phyloP scores from a whole-genome alignment of 2,888 invertebrate species.

The Temnothorax rugatulus region DNA sequence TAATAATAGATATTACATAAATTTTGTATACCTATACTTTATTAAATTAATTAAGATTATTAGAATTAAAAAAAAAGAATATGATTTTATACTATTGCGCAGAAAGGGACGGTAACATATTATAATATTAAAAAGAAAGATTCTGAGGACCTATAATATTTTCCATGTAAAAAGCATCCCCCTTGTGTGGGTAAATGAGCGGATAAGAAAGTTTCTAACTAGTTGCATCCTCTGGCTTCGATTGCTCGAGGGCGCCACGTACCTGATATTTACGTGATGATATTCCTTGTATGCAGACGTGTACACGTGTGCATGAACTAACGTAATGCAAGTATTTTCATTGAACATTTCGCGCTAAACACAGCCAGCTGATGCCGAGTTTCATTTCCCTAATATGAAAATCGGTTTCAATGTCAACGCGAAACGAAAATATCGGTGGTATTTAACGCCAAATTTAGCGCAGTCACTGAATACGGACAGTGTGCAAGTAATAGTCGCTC shows the following conservation, averaged over 20 bases:
- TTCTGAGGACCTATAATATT: neutral
- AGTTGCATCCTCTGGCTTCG: conserved; percentile 61
- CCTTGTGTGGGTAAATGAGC: neutral
- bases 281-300: neutral
- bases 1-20: too few species aligned
- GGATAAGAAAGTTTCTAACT: conserved; percentile 61
- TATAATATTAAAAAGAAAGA: neutral
- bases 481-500: neutral
- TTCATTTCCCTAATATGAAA: conserved; percentile 26
- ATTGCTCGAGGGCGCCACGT: conserved; percentile 75
- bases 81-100: neutral
- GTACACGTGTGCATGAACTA: neutral
- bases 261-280: conserved; percentile 51
- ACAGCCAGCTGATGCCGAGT: neutral
- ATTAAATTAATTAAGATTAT: neutral
- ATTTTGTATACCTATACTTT: too few species aligned
- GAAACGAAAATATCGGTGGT: neutral
- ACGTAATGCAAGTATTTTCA: neutral
- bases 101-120: neutral
- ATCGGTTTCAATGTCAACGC: conserved; percentile 31
- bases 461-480: neutral
- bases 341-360: conserved; percentile 18
- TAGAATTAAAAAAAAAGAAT: neutral
- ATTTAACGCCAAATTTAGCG: neutral
- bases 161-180: neutral